Base-by-base conservation (phyloP, 1,140 invertebrate genomes). In the fruit fly (Drosophila melanogaster) region DNA sequence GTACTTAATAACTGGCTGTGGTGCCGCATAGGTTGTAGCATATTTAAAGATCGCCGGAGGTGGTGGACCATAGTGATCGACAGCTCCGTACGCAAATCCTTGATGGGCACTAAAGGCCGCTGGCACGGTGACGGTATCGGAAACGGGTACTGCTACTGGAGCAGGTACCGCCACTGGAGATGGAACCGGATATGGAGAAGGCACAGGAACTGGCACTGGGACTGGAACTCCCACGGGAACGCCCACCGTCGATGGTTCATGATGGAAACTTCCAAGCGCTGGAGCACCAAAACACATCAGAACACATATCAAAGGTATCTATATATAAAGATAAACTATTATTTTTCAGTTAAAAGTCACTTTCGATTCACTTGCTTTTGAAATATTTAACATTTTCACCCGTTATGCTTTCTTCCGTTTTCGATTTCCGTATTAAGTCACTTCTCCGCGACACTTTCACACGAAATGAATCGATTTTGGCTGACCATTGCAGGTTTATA, bases 401-500 rank as follows among this genome's bases (percentile, higher is more conserved):
- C 15, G 4, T 14, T 33, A 15, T 41, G 65, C 50, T 70, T 57
- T 70, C 64, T 57, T 49, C 40, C 57, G 41, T 37, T 77, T 71
- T 56, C 55, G 43, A 53, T 71, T 77, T 58, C 35, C 46, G 43
- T 77, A 54, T 60, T 54, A 47, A 55, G 76, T 77, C 64, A 64
- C 57, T 49, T 62, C 62, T 44, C 57, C 38, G 19, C 56, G 74
- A 66, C 84, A 89, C 83, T 87, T 86, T 86, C 83, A 79, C 83
- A 35, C 66, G 61, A 51, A 86, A 79, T 86, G 79, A 89, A 89
- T 83, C 57, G 66, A 76, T 79, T 77, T 76, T 66, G 30, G 70
- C 50, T 87, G 69, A 71, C 49, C 60, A 69, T 46, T 55, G 59
- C 59, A 35, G 70, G 79, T 66, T 81, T 86, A 66, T 86, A 86